phyloP scores from a whole-genome alignment of 1,140 invertebrate genomes.

The Ostrea denselamellosa region DNA sequence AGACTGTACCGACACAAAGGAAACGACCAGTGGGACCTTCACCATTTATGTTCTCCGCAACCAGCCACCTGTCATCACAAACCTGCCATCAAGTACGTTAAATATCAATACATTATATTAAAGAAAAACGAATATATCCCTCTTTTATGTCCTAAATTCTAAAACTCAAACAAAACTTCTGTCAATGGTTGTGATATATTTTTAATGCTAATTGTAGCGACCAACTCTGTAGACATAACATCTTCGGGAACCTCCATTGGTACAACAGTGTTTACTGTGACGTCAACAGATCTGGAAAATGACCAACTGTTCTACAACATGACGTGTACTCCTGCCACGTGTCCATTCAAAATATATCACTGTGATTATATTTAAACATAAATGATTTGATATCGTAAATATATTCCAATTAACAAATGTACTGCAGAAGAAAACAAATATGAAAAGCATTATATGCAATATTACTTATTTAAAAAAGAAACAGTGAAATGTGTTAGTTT shows the following conservation, averaged over 20 bases:
- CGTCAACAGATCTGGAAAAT: slow-evolving; percentile 39
- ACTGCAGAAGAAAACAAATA: background rate
- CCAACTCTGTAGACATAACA: slow-evolving; percentile 20
- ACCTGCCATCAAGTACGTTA: background rate
- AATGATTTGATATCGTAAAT: background rate
- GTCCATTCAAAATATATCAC: slow-evolving; percentile 44
- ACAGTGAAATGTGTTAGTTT: background rate
- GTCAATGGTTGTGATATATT: background rate
- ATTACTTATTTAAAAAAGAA: too few species aligned
- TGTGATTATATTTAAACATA: slow-evolving; percentile 13
- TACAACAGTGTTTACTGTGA: slow-evolving; percentile 47
- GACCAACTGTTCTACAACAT: slow-evolving; percentile 34
- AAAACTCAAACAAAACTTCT: background rate
- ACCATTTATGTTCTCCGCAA: background rate
- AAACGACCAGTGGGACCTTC: background rate
- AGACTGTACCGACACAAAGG: background rate
- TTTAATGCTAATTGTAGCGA: background rate
- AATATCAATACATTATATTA: background rate
- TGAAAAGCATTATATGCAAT: background rate
- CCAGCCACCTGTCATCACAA: background rate
- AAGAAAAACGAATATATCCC: background rate
- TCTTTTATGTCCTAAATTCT: background rate
- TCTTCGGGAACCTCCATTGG: slow-evolving; percentile 23
- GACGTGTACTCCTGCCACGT: slow-evolving; percentile 36
- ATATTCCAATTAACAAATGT: background rate